Conservation (phyloP, 2,888 invertebrate genomes). For the Mythimna impura region DNA sequence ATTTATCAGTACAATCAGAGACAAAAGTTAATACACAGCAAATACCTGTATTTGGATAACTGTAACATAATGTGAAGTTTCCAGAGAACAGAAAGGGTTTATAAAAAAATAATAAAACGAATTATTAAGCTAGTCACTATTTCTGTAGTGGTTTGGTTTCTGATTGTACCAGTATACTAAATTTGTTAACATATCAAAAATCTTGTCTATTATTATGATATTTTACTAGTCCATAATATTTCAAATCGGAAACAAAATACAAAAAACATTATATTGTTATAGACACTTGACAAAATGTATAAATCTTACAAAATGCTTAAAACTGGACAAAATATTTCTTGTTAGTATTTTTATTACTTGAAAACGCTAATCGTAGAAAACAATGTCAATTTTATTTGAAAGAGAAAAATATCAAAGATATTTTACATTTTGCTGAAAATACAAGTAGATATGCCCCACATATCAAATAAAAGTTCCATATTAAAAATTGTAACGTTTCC, state of each 20-base stretch:
- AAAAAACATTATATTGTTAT: background rate
- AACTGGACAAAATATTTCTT: background rate
- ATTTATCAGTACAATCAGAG: conserved; percentile 26
- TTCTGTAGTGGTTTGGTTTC: conserved; percentile 10
- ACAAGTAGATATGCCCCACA: background rate
- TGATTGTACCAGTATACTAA: conserved; percentile 23
- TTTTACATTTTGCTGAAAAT: conserved; percentile 2
- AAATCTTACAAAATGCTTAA: background rate
- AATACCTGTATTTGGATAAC: background rate
- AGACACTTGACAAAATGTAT: background rate
- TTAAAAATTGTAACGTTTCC: conserved; percentile 30
- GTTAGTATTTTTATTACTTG: background rate
- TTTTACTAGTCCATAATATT: conserved; percentile 15
- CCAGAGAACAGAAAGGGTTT: conserved; percentile 4
- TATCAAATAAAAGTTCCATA: conserved; percentile 41
- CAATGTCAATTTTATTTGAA: conserved; percentile 7
- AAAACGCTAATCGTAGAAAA: background rate
- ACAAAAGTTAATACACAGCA: background rate
- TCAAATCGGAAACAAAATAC: background rate
- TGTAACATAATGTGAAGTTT: conserved; percentile 7
- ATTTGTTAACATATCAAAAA: conserved; percentile 2
- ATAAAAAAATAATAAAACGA: conserved; percentile 8
- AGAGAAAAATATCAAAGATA: background rate
- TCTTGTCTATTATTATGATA: background rate
- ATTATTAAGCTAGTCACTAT: conserved; percentile 18